Evolutionary conservation across 2,888 invertebrate genomes (phyloP).

Genomic region (Allophyes oxyacanthae): DNA sequence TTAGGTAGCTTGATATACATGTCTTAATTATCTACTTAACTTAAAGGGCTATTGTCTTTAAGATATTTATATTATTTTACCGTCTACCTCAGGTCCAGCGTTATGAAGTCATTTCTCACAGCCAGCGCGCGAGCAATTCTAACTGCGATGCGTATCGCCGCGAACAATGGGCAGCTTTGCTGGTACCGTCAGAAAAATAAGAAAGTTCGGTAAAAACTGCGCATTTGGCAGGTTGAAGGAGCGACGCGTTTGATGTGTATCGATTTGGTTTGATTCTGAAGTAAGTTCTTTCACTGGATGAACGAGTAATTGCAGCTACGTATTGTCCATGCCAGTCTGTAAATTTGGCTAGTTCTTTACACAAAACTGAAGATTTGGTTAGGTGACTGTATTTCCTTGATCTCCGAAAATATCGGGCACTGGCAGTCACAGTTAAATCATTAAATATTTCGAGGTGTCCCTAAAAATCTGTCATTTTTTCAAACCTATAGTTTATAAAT

Average conservation of each 20-base stretch:
- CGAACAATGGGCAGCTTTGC: slow-evolving; percentile 68
- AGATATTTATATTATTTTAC: slow-evolving; percentile 24
- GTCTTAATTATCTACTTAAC: background rate
- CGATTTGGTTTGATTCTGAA: background rate
- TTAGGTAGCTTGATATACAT: background rate
- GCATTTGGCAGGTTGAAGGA: slow-evolving; percentile 6
- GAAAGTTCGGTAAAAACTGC: slow-evolving; percentile 33
- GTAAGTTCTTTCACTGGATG: background rate
- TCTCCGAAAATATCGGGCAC: background rate
- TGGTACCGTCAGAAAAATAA: slow-evolving; percentile 64
- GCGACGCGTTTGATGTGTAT: slow-evolving; percentile 16
- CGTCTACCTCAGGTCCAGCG: slow-evolving; percentile 26
- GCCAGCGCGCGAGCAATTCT: slow-evolving; percentile 68
- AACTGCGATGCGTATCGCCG: slow-evolving; percentile 71
- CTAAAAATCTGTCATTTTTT: slow-evolving; percentile 33
- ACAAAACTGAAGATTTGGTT: background rate
- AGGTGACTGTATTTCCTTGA: no score
- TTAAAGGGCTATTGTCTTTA: slow-evolving; percentile 11
- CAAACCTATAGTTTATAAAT: slow-evolving; percentile 39
- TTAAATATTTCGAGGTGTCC: slow-evolving; percentile 10
- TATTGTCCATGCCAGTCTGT: background rate
- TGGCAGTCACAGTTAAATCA: slow-evolving; percentile 29
- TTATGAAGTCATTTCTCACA: slow-evolving; percentile 60
- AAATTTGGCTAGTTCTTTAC: background rate
- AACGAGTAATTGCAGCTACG: no score